A percentile compares a stretch with the other conserved stretches of the same genome.
phyloP scores from a whole-genome alignment of 92 coral and sea anemone species.

The Plumapathes pennacea region DNA sequence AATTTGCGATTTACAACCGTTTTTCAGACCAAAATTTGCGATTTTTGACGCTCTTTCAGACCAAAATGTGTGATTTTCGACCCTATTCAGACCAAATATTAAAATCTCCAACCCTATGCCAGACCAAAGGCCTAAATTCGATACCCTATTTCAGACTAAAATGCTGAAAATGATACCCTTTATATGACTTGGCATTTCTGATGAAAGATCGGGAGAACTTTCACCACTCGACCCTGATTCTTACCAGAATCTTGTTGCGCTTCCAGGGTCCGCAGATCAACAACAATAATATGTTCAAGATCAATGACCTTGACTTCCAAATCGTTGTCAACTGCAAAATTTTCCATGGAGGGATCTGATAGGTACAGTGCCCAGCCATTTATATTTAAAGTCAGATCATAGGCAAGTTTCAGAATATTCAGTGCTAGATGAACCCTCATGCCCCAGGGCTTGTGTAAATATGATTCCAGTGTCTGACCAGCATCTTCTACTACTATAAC shows the following conservation, averaged over 20 bases:
- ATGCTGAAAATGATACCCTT: too few species aligned
- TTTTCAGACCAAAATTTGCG: too few species aligned
- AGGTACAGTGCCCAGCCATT: constrained; percentile 78
- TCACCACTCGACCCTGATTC: not conserved
- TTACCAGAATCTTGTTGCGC: not conserved
- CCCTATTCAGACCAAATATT: too few species aligned
- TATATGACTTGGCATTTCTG: too few species aligned
- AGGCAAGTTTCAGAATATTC: constrained; percentile 65
- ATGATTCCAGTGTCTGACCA: constrained; percentile 55
- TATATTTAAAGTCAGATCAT: constrained; percentile 39
- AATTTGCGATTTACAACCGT: too few species aligned
- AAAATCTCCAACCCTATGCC: too few species aligned
- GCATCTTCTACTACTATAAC: constrained; percentile 70
- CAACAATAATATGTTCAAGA: constrained; percentile 64
- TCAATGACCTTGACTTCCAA: constrained; percentile 69
- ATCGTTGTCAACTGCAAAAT: constrained; percentile 64
- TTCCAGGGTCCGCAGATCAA: constrained; percentile 51
- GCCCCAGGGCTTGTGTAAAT: constrained; percentile 51
- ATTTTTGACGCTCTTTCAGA: too few species aligned
- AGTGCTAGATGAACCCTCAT: constrained; percentile 70
- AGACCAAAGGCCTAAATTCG: too few species aligned
- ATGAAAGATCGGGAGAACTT: too few species aligned
- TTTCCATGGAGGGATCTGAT: constrained; percentile 57
- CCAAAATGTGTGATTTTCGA: too few species aligned
- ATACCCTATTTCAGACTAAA: too few species aligned